These are phyloP conservation scores for Corydoras sp. DNA, from an alignment of 2,113 vertebrate genomes.

Conservation along the genomic window DNA sequence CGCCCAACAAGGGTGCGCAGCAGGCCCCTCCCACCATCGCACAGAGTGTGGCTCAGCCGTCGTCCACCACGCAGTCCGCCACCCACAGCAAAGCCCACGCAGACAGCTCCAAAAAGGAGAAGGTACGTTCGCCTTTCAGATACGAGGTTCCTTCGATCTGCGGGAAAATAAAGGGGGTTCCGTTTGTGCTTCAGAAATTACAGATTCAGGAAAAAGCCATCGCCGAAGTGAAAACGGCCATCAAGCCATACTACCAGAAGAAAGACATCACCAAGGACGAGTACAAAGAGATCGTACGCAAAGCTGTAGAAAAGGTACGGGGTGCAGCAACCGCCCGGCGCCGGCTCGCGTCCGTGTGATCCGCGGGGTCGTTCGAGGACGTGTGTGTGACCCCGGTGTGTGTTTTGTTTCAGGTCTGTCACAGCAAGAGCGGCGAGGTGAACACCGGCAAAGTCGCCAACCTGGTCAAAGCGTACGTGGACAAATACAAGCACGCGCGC, in stretches of 20 bases:
- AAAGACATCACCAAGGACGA: conserved; percentile 98
- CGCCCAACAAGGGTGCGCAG: conserved; percentile 64
- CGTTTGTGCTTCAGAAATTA: conserved; percentile 68
- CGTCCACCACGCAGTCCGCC: conserved; percentile 73
- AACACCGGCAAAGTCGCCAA: conserved; percentile 94
- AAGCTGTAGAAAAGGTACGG: conserved; percentile 94
- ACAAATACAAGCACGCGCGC: conserved; percentile 93
- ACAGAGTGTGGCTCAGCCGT: conserved; percentile 65
- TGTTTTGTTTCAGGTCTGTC: conserved; percentile 76
- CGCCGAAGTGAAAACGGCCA: conserved; percentile 91
- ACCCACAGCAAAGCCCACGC: conserved; percentile 78
- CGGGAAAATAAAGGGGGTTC: neutral
- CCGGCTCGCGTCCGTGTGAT: too few relatives aligned
- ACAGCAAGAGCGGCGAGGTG: conserved; percentile 97
- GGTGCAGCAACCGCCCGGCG: too few relatives aligned
- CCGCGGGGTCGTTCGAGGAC: too few relatives aligned
- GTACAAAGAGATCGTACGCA: conserved; percentile 96
- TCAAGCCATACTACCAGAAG: conserved; percentile 96
- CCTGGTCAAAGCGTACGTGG: conserved; percentile 93
- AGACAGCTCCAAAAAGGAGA: conserved; percentile 95
- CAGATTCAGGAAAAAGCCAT: conserved; percentile 91
- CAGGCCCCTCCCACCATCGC: conserved; percentile 39
- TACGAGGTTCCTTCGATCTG: too few relatives aligned
- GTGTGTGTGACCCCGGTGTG: neutral
- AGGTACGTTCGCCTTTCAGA: conserved; percentile 58